Evolutionary conservation across 2,888 invertebrate genomes (phyloP), one percentile per base, ranked within the genome.

Genomic region (Nomada hirtipes): DNA sequence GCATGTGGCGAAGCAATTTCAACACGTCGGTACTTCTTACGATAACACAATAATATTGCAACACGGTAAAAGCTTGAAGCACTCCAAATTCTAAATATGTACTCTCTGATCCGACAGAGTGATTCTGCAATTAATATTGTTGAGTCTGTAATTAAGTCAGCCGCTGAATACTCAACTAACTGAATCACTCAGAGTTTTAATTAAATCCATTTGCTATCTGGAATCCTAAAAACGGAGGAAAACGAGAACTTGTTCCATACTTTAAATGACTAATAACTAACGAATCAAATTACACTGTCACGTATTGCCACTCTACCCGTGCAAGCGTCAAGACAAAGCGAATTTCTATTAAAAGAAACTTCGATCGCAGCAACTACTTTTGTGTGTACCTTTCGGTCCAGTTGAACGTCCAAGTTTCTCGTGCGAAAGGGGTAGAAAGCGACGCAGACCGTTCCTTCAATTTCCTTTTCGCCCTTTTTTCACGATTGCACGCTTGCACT

Each of bases 381-480:
- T 52, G 50, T 20, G 47, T 61, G 36, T 36, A 60, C 67, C 53
- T 72, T 57, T 53, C 36, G 44, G 44, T 26, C 20, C 20, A 23
- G 42, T 13, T 13, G 26, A 44, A 63, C 26, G 52, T 44, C 2
- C 42, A 10, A 71, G 55, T 53, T 55, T 67, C 77, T 60, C 18
- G 26, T 53, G 50, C 23, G 36, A 74, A 74, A 73, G 53, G 44
- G 73, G 64, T 61, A 60, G 69, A 52, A 69, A 29, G 26, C 29
- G 64, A 67, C 53, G 50, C 20, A 53, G 44, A 23, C 50, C 57
- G 52, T 15, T 23, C 9, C n/a, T 20, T 13, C 13, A 3, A 11
- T 7, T 15, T 29, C 4, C 42, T n/a, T 44, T n/a, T 61, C 50
- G 9, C 20, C 7, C n/a, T 13, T 29, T 70, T 55, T 73, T 44